A percentile compares a stretch with the other conserved stretches of the same genome.
Evolutionary conservation across 2,888 invertebrate genomes (phyloP).

Genomic region (Patella pellucida): DNA sequence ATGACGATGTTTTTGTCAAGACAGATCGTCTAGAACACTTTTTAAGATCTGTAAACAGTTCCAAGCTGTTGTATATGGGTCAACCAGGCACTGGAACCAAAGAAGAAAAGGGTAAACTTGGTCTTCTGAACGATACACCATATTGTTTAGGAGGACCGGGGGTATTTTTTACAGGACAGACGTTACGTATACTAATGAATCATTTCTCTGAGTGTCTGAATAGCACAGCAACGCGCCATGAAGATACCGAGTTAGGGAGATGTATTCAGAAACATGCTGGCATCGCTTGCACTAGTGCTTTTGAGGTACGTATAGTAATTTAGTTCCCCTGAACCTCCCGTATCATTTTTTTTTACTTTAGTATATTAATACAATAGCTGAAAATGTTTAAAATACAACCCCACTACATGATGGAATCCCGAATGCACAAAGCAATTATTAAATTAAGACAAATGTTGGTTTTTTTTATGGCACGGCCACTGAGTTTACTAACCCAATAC

Average conservation of each 20-base stretch:
- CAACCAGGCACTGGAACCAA: constrained; percentile 73
- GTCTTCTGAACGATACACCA: constrained; percentile 81
- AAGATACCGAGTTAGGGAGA: constrained; percentile 96
- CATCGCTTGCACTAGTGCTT: constrained; percentile 84
- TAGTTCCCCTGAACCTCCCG: no score
- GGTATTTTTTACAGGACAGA: constrained; percentile 88
- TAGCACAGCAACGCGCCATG: constrained; percentile 93
- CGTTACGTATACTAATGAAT: constrained; percentile 82
- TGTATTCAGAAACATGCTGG: constrained; percentile 93
- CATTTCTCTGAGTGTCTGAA: constrained; percentile 90
- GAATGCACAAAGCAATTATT: no score
- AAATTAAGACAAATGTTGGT: no score
- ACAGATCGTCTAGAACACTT: constrained; percentile 85
- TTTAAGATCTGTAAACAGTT: constrained; percentile 87
- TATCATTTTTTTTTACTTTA: no score
- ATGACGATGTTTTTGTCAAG: constrained; percentile 95
- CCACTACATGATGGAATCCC: no score
- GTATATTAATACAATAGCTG: no score
- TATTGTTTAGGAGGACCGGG: constrained; percentile 99
- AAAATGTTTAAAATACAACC: no score
- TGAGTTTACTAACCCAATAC: no score
- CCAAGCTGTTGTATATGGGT: constrained; percentile 85
- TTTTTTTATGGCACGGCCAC: no score
- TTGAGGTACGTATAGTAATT: constrained; percentile 38
- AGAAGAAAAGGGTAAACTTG: constrained; percentile 87